Evolutionary conservation across 2,113 vertebrate genomes (phyloP).

Genomic region (Charina bottae): DNA sequence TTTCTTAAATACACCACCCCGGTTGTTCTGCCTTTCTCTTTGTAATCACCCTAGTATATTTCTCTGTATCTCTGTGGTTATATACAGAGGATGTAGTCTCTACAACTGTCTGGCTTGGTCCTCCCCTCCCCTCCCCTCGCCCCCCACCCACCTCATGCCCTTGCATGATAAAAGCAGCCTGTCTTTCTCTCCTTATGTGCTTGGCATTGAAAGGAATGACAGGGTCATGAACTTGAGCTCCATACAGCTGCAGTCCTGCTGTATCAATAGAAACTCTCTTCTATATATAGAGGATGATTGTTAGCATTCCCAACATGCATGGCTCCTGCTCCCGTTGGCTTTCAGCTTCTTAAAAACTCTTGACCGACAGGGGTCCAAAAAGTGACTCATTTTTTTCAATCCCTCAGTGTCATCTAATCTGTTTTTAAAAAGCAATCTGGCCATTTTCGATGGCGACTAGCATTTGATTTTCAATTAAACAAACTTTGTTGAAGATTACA

Average conservation of each 20-base stretch:
- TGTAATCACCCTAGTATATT: background rate
- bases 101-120: background rate
- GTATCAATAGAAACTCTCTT: constrained; percentile 9
- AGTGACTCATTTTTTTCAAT: background rate
- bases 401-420: background rate
- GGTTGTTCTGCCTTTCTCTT: background rate
- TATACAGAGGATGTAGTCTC: constrained; percentile 5
- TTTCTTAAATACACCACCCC: background rate
- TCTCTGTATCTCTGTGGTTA: background rate
- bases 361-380: background rate
- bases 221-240: background rate
- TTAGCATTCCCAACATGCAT: background rate
- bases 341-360: background rate
- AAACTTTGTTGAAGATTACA: background rate
- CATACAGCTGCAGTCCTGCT: constrained; percentile 2
- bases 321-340: background rate
- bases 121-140: background rate
- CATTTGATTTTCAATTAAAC: background rate
- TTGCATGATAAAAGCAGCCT: constrained; percentile 1
- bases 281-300: background rate
- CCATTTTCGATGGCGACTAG: background rate
- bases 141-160: background rate
- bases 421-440: background rate
- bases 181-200: constrained; percentile 7
- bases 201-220: background rate